Conservation (phyloP, 2,113 vertebrate genomes). For the Ellobius talpinus region DNA sequence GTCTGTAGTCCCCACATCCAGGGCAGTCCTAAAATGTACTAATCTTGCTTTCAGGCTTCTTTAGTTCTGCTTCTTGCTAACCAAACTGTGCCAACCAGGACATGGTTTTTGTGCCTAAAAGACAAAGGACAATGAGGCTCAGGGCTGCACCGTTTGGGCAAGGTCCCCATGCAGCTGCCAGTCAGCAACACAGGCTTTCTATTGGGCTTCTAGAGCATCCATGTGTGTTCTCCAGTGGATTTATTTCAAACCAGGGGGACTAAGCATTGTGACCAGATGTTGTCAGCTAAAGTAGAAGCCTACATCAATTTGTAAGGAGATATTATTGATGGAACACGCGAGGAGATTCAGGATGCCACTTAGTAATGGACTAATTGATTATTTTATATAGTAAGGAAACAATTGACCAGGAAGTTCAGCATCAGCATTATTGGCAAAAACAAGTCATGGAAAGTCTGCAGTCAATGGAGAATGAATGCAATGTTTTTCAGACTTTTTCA, state of each 20-base stretch:
- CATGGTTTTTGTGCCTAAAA: background rate
- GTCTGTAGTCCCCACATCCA: no score
- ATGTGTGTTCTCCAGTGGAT: background rate
- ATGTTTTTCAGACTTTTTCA: background rate
- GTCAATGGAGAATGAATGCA: background rate
- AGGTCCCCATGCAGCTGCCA: no score
- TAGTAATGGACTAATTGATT: conserved; percentile 6
- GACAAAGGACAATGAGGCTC: background rate
- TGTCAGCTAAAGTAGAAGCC: background rate
- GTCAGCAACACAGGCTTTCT: background rate
- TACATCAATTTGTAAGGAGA: background rate
- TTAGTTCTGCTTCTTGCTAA: background rate
- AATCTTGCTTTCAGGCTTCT: background rate
- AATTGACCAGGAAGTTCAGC: background rate
- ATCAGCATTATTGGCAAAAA: background rate
- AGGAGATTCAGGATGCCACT: background rate
- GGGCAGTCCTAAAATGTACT: background rate
- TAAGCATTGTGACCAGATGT: background rate
- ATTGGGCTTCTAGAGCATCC: background rate
- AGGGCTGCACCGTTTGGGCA: background rate
- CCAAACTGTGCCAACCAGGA: background rate
- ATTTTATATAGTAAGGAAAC: conserved; percentile 28
- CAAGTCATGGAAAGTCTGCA: background rate
- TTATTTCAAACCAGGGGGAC: background rate
- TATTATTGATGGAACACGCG: background rate